Percentiles rank a stretch among this genome's conserved stretches.
phyloP scores from a whole-genome alignment of 2,888 invertebrate genomes.

The Tromatobia lineatoria region DNA sequence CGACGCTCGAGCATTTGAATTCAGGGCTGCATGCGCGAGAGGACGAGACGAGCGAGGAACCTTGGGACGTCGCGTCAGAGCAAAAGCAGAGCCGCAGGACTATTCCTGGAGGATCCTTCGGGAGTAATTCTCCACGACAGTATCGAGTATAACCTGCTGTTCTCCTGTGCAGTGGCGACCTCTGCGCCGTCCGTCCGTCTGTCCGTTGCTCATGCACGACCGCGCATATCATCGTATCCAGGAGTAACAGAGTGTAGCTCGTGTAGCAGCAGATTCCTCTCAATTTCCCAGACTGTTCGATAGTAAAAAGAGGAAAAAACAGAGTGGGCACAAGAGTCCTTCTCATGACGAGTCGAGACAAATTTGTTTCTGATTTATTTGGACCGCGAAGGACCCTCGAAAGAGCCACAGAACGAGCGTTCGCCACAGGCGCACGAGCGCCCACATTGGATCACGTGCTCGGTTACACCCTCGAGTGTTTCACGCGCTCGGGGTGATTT shows the following conservation, averaged over 20 bases:
- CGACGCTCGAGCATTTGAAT: conserved; percentile 77
- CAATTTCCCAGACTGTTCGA: conserved; percentile 32
- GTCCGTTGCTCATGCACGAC: conserved; percentile 79
- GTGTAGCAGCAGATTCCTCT: not conserved
- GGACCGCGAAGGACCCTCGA: conserved; percentile 76
- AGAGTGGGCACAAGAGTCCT: not conserved
- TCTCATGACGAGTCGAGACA: conserved; percentile 57
- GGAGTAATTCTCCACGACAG: conserved; percentile 65
- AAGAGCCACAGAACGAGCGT: conserved; percentile 63
- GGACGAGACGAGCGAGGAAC: conserved; percentile 29
- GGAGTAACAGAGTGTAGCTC: conserved; percentile 9
- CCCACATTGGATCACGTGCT: conserved; percentile 81
- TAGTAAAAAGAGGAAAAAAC: conserved; percentile 7
- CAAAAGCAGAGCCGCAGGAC: conserved; percentile 40
- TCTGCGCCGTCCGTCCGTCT: conserved; percentile 19
- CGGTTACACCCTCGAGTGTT: conserved; percentile 82
- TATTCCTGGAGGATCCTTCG: conserved; percentile 75
- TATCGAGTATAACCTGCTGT: conserved; percentile 35
- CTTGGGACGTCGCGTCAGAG: conserved; percentile 55
- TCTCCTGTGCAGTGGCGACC: conserved; percentile 20
- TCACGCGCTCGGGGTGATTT: conserved; percentile 54
- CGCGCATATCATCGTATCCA: conserved; percentile 73
- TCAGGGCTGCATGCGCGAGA: conserved; percentile 74
- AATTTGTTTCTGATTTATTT: conserved; percentile 83
- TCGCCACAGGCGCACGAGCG: conserved; percentile 74